Conservation (phyloP, 2,888 invertebrate genomes). For the Branchipolynoe longqiensis region DNA sequence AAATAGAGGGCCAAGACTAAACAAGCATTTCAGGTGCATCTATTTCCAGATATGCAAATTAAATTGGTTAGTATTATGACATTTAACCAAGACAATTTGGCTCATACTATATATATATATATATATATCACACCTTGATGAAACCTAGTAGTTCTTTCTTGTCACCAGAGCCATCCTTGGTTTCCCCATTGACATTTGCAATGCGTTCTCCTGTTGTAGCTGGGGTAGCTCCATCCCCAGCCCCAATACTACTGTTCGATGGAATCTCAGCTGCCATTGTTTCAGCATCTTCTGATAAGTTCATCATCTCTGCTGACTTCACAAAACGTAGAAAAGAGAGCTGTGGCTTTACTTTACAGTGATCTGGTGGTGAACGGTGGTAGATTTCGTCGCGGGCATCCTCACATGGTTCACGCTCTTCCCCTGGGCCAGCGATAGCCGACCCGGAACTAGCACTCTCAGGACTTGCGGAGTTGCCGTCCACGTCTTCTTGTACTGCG, state of each 20-base stretch:
- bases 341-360: constrained; percentile 59
- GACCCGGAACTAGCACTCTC: not conserved
- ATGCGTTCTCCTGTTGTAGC: not conserved
- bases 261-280: not conserved
- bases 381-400: constrained; percentile 54
- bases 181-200: not conserved
- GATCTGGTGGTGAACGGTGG: constrained; percentile 58
- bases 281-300: constrained; percentile 30
- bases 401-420: constrained; percentile 8
- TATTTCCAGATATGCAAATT: no score
- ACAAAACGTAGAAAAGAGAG: constrained; percentile 57
- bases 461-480: not conserved
- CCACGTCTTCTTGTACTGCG: constrained; percentile 4
- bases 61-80: not conserved
- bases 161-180: constrained; percentile 41
- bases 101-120: not conserved
- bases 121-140: constrained; percentile 30
- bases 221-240: not conserved
- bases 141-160: constrained; percentile 41
- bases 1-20: not conserved
- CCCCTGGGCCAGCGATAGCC: not conserved
- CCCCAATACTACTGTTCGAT: not conserved
- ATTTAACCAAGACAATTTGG: not conserved
- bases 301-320: constrained; percentile 48
- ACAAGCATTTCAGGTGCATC: no score